phyloP scores from a whole-genome alignment of 1,140 invertebrate genomes.

The Drosophila jambulina region DNA sequence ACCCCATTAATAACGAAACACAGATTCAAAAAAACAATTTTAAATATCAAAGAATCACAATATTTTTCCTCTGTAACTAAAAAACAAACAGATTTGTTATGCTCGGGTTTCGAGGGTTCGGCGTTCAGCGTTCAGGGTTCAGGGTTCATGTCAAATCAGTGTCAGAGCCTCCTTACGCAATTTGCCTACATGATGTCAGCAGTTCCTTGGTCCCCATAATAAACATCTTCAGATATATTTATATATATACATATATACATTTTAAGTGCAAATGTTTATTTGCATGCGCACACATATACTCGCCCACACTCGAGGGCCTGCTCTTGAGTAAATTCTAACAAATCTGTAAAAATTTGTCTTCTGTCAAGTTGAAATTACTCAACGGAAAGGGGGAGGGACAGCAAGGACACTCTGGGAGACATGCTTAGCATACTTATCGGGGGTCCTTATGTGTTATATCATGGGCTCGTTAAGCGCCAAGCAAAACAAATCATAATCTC shows the following conservation, averaged over 20 bases:
- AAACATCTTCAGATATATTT: constrained; percentile 60
- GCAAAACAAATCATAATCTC: constrained; percentile 83
- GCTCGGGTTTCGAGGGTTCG: constrained; percentile 3
- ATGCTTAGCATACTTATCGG: constrained; percentile 75
- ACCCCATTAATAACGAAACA: no score
- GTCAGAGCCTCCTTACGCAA: constrained; percentile 74
- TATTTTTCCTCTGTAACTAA: constrained; percentile 28
- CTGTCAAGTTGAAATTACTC: constrained; percentile 58
- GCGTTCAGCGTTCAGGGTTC: constrained; percentile 9
- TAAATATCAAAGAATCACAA: neutral
- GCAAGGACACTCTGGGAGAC: constrained; percentile 39
- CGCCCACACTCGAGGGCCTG: constrained; percentile 4
- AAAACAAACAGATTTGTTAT: constrained; percentile 76
- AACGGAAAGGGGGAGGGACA: neutral
- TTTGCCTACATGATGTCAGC: constrained; percentile 77
- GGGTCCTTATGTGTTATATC: constrained; percentile 61
- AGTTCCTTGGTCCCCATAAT: constrained; percentile 20
- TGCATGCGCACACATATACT: constrained; percentile 36
- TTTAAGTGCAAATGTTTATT: constrained; percentile 59
- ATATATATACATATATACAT: constrained; percentile 45
- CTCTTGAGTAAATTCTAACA: constrained; percentile 65
- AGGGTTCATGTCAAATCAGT: constrained; percentile 73
- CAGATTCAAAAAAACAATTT: neutral
- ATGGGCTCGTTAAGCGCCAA: constrained; percentile 74
- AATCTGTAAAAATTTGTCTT: constrained; percentile 79